Evolutionary conservation across 1,140 invertebrate species (phyloP), one percentile per base, ranked within the genome.

Genomic region (Drosophila albomicans): DNA sequence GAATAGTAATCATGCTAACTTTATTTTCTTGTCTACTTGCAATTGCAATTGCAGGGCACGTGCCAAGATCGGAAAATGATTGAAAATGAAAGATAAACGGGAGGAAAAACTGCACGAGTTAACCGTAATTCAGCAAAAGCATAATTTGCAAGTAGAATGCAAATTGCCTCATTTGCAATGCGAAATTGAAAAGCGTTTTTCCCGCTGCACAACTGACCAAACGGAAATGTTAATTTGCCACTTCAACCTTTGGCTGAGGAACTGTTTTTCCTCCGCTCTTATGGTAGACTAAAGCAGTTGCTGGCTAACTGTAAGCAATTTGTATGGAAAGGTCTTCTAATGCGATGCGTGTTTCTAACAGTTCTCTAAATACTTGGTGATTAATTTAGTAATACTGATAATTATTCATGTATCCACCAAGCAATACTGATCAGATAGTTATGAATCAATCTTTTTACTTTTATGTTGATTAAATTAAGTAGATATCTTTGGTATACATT

Each of bases 101-200:
- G 6, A 25, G 20, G 20, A 25, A 25, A 75, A 72, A 72, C n/a
- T 59, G 52, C 35, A 15, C 72, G 20, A 65, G 68, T 64, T 70
- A 76, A 38, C 61, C 48, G 61, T 49, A 71, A 71, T 69, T 69
- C 13, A 43, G 57, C 20, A 48, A 30, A 54, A 35, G 16, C 51
- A 46, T 67, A 67, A 67, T 49, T 75, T 72, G 41, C 41, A 11
- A 43, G n/a, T 5, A 54, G 51, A 54, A 72, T 76, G 56, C n/a
- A 72, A 72, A 76, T 76, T 64, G 62, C 56, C 64, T 75, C 52
- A 63, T 61, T 59, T 66, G 32, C 64, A 71, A 58, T 71, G 69
- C 52, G 52, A 32, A 51, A 58, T 58, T 57, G 43, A 43, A 62
- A 63, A 64, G 43, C 28, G 52, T 13, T 57, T 54, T 63, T 56